Percentiles rank a stretch among this genome's conserved stretches.
phyloP scores from a whole-genome alignment of 1,140 invertebrate genomes.

The Sycobia sp. region DNA sequence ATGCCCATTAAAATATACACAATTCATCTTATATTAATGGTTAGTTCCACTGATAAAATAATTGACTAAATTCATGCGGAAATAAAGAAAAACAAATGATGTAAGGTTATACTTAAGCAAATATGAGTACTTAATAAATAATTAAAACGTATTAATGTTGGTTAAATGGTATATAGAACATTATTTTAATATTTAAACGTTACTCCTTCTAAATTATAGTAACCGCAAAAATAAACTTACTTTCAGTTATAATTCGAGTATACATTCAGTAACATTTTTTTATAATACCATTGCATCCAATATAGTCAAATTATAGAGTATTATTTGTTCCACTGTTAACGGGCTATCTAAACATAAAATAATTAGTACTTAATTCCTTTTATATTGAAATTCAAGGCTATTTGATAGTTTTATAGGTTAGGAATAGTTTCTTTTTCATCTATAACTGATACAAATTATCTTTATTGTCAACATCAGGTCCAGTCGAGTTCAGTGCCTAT shows the following conservation, averaged over 20 bases:
- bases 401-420: too few species aligned
- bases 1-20: too few species aligned
- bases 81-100: slow-evolving; percentile 4
- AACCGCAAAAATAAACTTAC: too few species aligned
- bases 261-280: too few species aligned
- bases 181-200: too few species aligned
- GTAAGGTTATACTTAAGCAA: neutral
- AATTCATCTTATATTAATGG: too few species aligned
- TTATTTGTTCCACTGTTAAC: slow-evolving; percentile 52
- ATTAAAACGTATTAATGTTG: neutral
- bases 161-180: neutral
- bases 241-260: neutral
- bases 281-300: slow-evolving; percentile 46
- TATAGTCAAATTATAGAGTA: slow-evolving; percentile 46
- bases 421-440: slow-evolving; percentile 23
- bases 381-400: neutral
- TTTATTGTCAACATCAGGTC: slow-evolving; percentile 64
- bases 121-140: neutral
- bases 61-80: slow-evolving; percentile 1
- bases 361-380: too few species aligned
- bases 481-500: slow-evolving; percentile 72
- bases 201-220: neutral
- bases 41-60: too few species aligned
- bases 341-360: slow-evolving; percentile 50
- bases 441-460: slow-evolving; percentile 50